A percentile compares a stretch with the other conserved stretches of the same genome.
These are phyloP conservation scores for Erithacus rubecula DNA, from an alignment of 2,797 vertebrate genomes.

Conservation along the genomic window DNA sequence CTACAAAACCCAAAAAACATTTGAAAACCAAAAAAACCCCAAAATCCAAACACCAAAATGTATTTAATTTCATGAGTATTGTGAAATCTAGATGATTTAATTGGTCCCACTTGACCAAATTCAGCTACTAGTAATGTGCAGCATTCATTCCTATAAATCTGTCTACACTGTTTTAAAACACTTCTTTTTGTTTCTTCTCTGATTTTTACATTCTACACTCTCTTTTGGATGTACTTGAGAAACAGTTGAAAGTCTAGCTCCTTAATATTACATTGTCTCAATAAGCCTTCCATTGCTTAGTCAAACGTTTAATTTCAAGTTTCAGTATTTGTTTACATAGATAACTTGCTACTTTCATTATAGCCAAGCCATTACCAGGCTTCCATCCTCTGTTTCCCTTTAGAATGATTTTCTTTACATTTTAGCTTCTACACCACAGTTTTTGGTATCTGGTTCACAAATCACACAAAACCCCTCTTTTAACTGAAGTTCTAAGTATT, in stretches of 20 bases:
- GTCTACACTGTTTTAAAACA: background rate
- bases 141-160: background rate
- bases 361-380: background rate
- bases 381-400: background rate
- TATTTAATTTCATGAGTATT: background rate
- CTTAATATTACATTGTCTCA: background rate
- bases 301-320: background rate
- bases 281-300: background rate
- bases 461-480: background rate
- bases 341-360: background rate
- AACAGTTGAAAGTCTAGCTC: background rate
- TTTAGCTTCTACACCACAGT: background rate
- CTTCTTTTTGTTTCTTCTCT: background rate
- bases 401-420: background rate
- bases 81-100: background rate
- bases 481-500: background rate
- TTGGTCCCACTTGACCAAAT: background rate
- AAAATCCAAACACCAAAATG: background rate
- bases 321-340: background rate
- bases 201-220: background rate
- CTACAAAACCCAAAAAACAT: background rate
- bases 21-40: accelerated
- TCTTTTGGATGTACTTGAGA: background rate
- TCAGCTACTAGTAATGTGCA: background rate
- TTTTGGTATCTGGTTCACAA: background rate